Evolutionary conservation across 2,113 vertebrate genomes (phyloP).

Genomic region (Lagopus leucura): DNA sequence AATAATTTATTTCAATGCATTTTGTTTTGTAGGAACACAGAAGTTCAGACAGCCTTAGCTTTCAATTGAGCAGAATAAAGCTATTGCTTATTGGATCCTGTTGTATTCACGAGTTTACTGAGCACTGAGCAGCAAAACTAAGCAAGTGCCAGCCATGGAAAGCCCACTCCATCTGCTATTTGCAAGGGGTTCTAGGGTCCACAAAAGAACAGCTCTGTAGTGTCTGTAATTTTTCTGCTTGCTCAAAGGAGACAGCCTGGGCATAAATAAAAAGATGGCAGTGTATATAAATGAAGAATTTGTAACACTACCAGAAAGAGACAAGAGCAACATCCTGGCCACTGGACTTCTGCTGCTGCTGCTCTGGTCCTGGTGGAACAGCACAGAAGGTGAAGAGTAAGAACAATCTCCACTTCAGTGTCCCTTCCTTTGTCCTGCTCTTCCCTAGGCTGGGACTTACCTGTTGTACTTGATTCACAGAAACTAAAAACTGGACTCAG

Average conservation of each 20-base stretch:
- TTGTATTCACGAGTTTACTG: background rate
- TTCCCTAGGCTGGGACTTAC: background rate
- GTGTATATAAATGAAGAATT: background rate
- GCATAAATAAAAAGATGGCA: background rate
- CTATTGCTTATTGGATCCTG: accelerated
- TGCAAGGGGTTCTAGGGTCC: background rate
- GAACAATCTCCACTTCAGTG: background rate
- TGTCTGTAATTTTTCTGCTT: background rate
- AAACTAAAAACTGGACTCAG: background rate
- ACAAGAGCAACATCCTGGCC: background rate
- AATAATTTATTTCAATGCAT: background rate
- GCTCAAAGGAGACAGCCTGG: background rate
- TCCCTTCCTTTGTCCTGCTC: background rate
- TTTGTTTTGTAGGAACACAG: background rate
- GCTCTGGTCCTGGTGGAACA: background rate
- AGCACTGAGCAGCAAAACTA: background rate
- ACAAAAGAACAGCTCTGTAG: background rate
- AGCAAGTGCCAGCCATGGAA: accelerated
- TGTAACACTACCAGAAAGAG: background rate
- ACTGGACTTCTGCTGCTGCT: background rate
- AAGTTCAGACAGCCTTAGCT: background rate
- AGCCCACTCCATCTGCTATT: background rate
- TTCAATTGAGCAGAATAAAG: background rate
- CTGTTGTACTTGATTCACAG: background rate
- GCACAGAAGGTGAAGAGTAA: background rate